Base-by-base conservation (phyloP, 2,888 invertebrate species). In the Zootermopsis nevadensis region DNA sequence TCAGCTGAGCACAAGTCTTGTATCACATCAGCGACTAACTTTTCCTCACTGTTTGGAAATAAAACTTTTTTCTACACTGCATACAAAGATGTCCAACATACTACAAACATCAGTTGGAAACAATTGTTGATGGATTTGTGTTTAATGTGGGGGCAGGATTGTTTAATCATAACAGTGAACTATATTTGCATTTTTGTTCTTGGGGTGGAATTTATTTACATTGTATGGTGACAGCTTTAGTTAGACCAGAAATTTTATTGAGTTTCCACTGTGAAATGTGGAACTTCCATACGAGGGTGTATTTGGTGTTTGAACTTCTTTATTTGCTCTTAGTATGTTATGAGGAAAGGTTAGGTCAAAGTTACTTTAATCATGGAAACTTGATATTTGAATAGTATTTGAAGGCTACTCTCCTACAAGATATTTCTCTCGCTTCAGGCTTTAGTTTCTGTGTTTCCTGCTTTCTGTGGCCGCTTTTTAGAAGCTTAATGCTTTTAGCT, bases 401-500 rank as follows among this genome's bases (percentile, higher is more conserved):
- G 66, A 66, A 72, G 48, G 27, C 33, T 72, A 48, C 53, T 81
- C 69, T 79, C 82, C 84, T 83, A 82, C 80, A 82, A 83, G 60
- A 82, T 27, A 79, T 79, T 83, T 84, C 82, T 85, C 38, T 83
- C 67, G 76, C 83, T 84, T 85, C 67, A 67, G 77, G 85, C 85
- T 84, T 84, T 84, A 84, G 84, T 80, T 83, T 72, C 83, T 84
- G 84, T 85, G 85, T 83, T 86, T 85, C 83, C 77, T 84, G 83
- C 84, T 85, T 86, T 85, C 85, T 85, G 85, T 84, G 85, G 84
- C 83, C 83, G 85, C 85, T 86, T 86, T 60, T 84, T 85, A 84
- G 84, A 84, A 84, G 84, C 84, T 84, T 85, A 81, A 60, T 85
- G 84, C 85, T 84, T 83, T 84, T 84, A 83, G 85, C 83, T 84